A percentile compares a stretch with the other conserved stretches of the same genome.
phyloP scores from a whole-genome alignment of 2,113 vertebrate species.

The Sinosuthora webbiana region DNA sequence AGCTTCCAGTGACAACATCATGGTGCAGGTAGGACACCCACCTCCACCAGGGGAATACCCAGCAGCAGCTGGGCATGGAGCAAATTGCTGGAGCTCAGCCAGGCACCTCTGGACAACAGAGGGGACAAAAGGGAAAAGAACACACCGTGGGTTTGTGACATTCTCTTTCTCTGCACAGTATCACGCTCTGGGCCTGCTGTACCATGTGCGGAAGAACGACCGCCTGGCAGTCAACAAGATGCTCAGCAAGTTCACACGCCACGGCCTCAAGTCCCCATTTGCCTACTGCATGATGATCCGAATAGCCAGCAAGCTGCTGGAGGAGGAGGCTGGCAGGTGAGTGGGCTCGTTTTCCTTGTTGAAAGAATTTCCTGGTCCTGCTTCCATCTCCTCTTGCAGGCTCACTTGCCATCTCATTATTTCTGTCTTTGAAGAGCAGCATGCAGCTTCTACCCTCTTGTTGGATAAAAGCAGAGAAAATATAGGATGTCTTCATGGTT shows the following conservation, averaged over 20 bases:
- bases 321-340: conserved; percentile 81
- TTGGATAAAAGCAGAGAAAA: neutral
- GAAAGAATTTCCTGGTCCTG: neutral
- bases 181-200: conserved; percentile 81
- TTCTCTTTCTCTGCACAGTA: conserved; percentile 61
- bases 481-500: neutral
- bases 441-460: neutral
- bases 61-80: neutral
- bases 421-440: neutral
- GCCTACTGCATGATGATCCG: conserved; percentile 85
- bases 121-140: neutral
- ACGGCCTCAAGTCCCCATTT: conserved; percentile 80
- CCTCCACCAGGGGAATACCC: neutral
- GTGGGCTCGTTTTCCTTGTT: neutral
- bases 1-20: conserved; percentile 82
- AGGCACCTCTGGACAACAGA: neutral
- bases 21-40: conserved; percentile 78
- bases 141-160: rapidly evolving
- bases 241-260: conserved; percentile 81
- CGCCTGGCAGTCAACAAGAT: conserved; percentile 82
- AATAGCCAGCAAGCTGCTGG: conserved; percentile 80
- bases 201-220: conserved; percentile 80
- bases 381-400: neutral
- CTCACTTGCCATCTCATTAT: neutral
- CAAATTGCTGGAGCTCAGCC: neutral